Conservation (phyloP, 2,888 invertebrate species). For the Sabatieria punctata region DNA sequence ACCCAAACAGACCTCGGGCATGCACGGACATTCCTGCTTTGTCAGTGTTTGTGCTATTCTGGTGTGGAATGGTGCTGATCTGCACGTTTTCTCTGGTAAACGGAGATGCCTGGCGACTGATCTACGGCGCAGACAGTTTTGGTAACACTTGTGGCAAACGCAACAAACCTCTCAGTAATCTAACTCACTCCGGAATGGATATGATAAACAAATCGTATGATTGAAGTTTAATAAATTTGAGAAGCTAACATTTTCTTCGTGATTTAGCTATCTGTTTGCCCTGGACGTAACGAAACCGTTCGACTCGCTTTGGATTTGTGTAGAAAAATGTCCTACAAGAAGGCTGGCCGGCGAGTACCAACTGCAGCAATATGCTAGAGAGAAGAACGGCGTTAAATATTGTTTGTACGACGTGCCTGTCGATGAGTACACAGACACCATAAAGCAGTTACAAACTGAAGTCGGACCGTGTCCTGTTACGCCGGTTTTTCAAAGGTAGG, state of each 20-base stretch:
- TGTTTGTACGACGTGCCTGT: conserved; percentile 44
- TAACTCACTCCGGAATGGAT: conserved; percentile 59
- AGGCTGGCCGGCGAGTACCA: no score
- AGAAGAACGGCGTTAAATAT: no score
- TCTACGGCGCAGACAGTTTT: conserved; percentile 81
- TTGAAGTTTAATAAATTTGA: not conserved
- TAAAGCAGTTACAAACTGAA: conserved; percentile 5
- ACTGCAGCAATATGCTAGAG: conserved; percentile 56
- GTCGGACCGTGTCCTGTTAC: conserved; percentile 57
- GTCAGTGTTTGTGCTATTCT: conserved; percentile 56
- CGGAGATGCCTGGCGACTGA: conserved; percentile 49
- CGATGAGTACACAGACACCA: conserved; percentile 10
- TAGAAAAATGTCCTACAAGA: conserved; percentile 72
- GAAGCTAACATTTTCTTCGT: not conserved
- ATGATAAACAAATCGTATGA: conserved; percentile 35
- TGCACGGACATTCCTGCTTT: conserved; percentile 72
- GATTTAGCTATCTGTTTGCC: conserved; percentile 54
- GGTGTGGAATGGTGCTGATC: conserved; percentile 58
- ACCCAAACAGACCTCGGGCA: conserved; percentile 36
- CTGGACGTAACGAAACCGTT: conserved; percentile 59
- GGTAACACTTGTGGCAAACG: conserved; percentile 80
- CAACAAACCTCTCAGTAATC: conserved; percentile 55
- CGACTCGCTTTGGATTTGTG: conserved; percentile 67
- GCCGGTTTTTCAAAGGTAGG: conserved; percentile 60
- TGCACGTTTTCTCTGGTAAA: conserved; percentile 8